Conservation (phyloP, 2,797 vertebrate genomes). For the Martes flavigula region DNA sequence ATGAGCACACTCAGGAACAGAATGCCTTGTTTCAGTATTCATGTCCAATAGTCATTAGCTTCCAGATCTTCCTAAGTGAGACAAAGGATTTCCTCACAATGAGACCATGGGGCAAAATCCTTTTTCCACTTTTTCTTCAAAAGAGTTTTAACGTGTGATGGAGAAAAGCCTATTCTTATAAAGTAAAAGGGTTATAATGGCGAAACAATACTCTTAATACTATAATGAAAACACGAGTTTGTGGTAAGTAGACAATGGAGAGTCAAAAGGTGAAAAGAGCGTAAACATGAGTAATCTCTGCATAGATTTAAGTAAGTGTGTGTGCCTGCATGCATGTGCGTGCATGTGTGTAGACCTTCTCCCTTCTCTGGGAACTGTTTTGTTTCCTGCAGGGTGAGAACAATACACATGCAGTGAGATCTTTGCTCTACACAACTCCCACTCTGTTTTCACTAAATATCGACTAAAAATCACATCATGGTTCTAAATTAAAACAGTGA, state of each 20-base stretch:
- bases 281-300: not conserved
- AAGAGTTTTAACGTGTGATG: not conserved
- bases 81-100: not conserved
- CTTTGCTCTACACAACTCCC: not conserved
- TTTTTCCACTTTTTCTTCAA: not conserved
- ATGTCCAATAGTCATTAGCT: not conserved
- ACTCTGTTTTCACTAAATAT: conserved; percentile 34
- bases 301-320: not conserved
- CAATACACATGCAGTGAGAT: not conserved
- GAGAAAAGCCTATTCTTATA: not conserved
- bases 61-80: not conserved
- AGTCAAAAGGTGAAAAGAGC: not conserved
- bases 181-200: not conserved
- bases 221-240: not conserved
- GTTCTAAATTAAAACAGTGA: conserved; percentile 27
- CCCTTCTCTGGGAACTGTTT: not conserved
- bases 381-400: not conserved
- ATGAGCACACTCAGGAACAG: not conserved
- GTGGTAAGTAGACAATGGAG: not conserved
- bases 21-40: not conserved
- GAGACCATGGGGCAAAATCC: not conserved
- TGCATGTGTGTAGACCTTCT: not conserved
- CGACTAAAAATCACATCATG: not conserved
- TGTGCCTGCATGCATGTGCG: too few relatives aligned
- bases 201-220: not conserved